Conservation (phyloP, 2,888 invertebrate species). For the Trypoxylon attenuatum region DNA sequence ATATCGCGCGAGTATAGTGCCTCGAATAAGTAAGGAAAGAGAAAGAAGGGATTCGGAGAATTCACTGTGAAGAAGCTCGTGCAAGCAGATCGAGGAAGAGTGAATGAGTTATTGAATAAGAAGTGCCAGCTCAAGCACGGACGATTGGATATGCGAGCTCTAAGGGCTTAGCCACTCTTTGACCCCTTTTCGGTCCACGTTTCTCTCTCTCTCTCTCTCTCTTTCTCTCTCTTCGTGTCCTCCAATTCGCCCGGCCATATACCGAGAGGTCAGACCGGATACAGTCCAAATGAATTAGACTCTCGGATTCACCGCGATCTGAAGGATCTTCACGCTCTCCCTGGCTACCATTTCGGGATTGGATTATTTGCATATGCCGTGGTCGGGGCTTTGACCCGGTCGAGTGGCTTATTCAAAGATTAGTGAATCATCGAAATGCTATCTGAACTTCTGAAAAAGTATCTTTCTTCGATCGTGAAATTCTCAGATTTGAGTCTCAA, state of each 20-base stretch:
- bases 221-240: background rate
- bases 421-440: no score
- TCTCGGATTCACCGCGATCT: background rate
- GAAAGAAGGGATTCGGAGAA: background rate
- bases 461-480: no score
- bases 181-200: slow-evolving; percentile 27
- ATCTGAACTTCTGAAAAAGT: no score
- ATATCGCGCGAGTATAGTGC: no score
- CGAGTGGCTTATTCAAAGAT: background rate
- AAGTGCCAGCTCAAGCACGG: slow-evolving; percentile 25
- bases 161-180: slow-evolving; percentile 11
- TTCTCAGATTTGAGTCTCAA: no score
- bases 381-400: background rate
- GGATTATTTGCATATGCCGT: background rate
- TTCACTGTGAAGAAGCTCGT: background rate
- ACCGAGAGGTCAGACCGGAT: background rate
- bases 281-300: background rate
- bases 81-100: slow-evolving; percentile 2
- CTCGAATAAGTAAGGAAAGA: no score
- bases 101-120: slow-evolving; percentile 40
- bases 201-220: slow-evolving; percentile 3
- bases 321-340: background rate
- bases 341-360: background rate
- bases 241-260: background rate
- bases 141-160: slow-evolving; percentile 30